These are phyloP conservation scores for Saccopteryx leptura DNA, from an alignment of 2,113 vertebrate species.

Conservation along the genomic window DNA sequence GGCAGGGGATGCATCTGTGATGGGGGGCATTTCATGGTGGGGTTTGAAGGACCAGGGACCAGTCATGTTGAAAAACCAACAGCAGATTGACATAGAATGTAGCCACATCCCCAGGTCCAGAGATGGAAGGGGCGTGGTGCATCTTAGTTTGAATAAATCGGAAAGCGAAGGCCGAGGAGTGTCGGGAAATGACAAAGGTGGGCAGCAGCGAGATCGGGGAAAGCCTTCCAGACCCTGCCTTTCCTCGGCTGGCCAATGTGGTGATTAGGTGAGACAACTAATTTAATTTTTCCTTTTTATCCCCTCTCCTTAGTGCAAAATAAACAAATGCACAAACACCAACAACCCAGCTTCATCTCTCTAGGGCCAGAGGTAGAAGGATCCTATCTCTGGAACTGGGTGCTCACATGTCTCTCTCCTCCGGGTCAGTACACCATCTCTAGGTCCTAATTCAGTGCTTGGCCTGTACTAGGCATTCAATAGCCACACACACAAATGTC, in stretches of 20 bases:
- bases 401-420: neutral
- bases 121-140: neutral
- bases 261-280: neutral
- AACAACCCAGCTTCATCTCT: neutral
- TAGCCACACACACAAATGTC: neutral
- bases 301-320: neutral
- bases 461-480: neutral
- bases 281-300: neutral
- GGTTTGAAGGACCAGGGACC: neutral
- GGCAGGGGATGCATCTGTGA: neutral
- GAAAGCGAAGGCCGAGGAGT: neutral
- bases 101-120: neutral
- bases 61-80: neutral
- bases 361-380: neutral
- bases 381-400: neutral
- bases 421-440: neutral
- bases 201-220: neutral
- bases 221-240: neutral
- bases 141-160: neutral
- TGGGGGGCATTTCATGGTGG: neutral
- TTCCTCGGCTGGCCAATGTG: neutral
- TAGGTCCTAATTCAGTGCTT: neutral
- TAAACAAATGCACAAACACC: neutral
- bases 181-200: neutral
- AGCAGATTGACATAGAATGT: neutral